Conservation (phyloP, 2,113 vertebrate genomes). For the Orientallactaga bullata region DNA sequence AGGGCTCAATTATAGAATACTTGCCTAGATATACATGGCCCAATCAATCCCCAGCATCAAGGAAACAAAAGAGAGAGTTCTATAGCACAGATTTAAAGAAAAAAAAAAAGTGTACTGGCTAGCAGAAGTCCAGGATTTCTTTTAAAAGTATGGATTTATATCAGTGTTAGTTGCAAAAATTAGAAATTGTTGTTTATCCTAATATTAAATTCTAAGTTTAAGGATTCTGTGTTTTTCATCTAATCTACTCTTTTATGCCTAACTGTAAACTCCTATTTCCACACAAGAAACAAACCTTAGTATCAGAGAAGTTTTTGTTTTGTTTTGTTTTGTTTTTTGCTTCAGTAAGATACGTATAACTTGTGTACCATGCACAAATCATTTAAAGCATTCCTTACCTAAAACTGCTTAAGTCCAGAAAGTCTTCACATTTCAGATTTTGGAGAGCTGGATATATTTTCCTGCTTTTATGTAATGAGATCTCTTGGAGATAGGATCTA, state of each 20-base stretch:
- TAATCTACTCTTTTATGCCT: too few relatives aligned
- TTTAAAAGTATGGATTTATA: neutral
- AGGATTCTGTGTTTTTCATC: neutral
- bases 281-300: neutral
- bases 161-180: neutral
- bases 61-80: too few relatives aligned
- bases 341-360: neutral
- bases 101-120: neutral
- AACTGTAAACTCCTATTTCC: neutral
- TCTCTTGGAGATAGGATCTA: neutral
- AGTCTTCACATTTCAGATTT: neutral
- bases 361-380: neutral
- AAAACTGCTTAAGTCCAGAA: neutral
- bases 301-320: neutral
- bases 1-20: too few relatives aligned
- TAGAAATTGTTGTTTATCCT: conserved; percentile 5
- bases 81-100: too few relatives aligned
- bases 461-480: neutral
- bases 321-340: neutral
- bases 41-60: too few relatives aligned
- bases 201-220: neutral
- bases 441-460: neutral
- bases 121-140: neutral
- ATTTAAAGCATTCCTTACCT: neutral
- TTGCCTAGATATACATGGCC: too few relatives aligned